Evolutionary conservation across 2,113 vertebrate species (phyloP).

Genomic region (Acrocephalus kingi): DNA sequence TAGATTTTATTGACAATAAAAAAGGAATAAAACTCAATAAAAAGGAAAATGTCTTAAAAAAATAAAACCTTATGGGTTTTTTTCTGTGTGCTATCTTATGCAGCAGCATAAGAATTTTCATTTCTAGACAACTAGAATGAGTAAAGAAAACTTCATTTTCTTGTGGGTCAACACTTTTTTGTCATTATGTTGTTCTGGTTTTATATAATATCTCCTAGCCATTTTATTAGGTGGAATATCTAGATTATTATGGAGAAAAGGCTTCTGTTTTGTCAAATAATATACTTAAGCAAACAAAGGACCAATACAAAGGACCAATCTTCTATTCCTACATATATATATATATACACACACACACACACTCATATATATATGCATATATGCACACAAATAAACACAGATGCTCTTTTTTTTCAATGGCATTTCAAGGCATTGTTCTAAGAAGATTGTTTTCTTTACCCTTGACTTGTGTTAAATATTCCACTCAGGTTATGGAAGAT

Average conservation of each 20-base stretch:
- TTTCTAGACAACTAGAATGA: neutral
- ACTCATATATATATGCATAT: neutral
- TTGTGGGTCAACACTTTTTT: neutral
- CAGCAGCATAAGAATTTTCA: neutral
- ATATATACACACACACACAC: no score
- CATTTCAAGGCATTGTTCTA: neutral
- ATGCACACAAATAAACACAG: neutral
- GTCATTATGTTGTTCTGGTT: neutral
- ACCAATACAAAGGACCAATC: neutral
- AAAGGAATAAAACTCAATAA: slow-evolving; percentile 39
- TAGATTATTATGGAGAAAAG: neutral
- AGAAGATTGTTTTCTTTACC: slow-evolving; percentile 58
- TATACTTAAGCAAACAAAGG: neutral
- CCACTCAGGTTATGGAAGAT: slow-evolving; percentile 64
- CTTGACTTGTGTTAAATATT: slow-evolving; percentile 73
- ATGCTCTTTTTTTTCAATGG: neutral
- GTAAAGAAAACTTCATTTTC: neutral
- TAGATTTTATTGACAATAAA: slow-evolving; percentile 38
- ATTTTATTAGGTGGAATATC: neutral
- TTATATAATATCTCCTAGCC: neutral
- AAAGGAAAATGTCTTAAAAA: slow-evolving; percentile 17
- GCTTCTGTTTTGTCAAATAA: neutral
- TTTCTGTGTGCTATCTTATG: neutral
- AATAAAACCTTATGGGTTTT: neutral
- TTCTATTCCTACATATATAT: neutral